A percentile compares a stretch with the other conserved stretches of the same genome.
These are phyloP conservation scores for Bombus confusus DNA, from an alignment of 1,140 invertebrate genomes.

Conservation along the genomic window DNA sequence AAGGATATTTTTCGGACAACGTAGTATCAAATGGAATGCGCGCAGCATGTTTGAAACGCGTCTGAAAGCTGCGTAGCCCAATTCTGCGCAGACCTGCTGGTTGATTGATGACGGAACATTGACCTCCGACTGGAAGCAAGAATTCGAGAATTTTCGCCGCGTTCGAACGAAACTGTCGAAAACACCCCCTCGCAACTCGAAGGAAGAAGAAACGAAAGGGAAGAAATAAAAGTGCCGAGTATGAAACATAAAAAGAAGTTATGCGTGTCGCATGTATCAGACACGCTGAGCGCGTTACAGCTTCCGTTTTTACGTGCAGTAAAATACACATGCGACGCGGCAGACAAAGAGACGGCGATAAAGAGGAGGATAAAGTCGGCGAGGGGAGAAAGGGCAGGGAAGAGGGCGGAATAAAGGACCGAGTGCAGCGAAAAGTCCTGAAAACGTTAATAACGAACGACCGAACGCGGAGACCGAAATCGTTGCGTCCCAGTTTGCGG, in stretches of 20 bases:
- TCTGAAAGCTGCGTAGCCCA: too few species aligned
- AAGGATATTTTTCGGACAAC: too few species aligned
- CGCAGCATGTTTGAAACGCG: too few species aligned
- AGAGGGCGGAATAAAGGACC: background rate
- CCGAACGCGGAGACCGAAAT: constrained; percentile 37
- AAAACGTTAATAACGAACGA: constrained; percentile 56
- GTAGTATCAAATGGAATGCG: too few species aligned
- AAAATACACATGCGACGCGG: background rate
- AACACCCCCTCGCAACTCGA: background rate
- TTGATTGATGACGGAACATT: too few species aligned
- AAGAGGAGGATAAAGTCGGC: background rate
- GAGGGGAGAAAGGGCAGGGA: background rate
- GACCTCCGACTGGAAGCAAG: too few species aligned
- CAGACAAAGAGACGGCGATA: constrained; percentile 7
- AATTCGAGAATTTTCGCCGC: background rate
- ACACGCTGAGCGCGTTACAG: background rate
- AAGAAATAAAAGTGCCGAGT: too few species aligned
- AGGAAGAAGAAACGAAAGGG: background rate
- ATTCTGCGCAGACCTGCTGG: too few species aligned
- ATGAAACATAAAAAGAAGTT: background rate
- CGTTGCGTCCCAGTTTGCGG: constrained; percentile 49
- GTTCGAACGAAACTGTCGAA: background rate
- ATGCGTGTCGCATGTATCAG: background rate
- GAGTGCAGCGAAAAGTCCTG: constrained; percentile 14
- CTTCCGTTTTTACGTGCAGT: constrained; percentile 31